Percentiles rank a stretch among this genome's conserved stretches.
These are phyloP conservation scores for Cryptophagus acutangulus DNA, from an alignment of 2,888 invertebrate genomes.

Conservation along the genomic window DNA sequence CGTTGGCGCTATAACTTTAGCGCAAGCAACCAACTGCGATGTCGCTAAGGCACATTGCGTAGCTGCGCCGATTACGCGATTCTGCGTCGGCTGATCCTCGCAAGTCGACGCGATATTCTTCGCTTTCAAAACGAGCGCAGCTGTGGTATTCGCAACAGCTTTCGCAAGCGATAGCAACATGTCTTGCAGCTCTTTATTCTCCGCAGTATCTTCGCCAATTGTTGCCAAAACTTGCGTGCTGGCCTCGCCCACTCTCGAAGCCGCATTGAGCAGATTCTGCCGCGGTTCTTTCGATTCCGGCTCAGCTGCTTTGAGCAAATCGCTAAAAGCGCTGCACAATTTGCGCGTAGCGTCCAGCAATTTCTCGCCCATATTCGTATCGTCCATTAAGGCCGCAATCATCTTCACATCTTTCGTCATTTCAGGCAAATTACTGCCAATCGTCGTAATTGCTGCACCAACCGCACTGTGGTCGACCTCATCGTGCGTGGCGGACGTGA, in stretches of 20 bases:
- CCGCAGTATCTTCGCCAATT: slow-evolving; percentile 86
- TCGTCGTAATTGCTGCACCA: slow-evolving; percentile 95
- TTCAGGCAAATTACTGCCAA: slow-evolving; percentile 93
- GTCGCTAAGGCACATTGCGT: slow-evolving; percentile 96
- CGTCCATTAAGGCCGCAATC: slow-evolving; percentile 93
- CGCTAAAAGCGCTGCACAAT: slow-evolving; percentile 90
- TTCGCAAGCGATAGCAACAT: slow-evolving; percentile 91
- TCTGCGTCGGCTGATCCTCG: slow-evolving; percentile 74
- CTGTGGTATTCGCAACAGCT: slow-evolving; percentile 96
- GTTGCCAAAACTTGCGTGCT: slow-evolving; percentile 89
- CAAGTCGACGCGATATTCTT: slow-evolving; percentile 93
- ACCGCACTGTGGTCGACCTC: slow-evolving; percentile 95
- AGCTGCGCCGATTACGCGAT: slow-evolving; percentile 89
- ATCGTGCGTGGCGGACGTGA: slow-evolving; percentile 62
- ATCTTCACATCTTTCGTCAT: slow-evolving; percentile 91
- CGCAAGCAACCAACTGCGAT: slow-evolving; percentile 94
- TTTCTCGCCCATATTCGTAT: slow-evolving; percentile 73
- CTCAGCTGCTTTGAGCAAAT: slow-evolving; percentile 91
- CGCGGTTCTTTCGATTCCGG: slow-evolving; percentile 90
- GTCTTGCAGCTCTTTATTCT: slow-evolving; percentile 79
- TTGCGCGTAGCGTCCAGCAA: slow-evolving; percentile 88
- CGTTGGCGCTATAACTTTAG: slow-evolving; percentile 88
- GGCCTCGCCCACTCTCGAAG: slow-evolving; percentile 94
- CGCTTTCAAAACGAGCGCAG: slow-evolving; percentile 90
- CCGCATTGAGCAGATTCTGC: slow-evolving; percentile 89